Evolutionary conservation across 2,113 vertebrate genomes (phyloP).

Genomic region (Sinocyclocheilus maitianheensis): DNA sequence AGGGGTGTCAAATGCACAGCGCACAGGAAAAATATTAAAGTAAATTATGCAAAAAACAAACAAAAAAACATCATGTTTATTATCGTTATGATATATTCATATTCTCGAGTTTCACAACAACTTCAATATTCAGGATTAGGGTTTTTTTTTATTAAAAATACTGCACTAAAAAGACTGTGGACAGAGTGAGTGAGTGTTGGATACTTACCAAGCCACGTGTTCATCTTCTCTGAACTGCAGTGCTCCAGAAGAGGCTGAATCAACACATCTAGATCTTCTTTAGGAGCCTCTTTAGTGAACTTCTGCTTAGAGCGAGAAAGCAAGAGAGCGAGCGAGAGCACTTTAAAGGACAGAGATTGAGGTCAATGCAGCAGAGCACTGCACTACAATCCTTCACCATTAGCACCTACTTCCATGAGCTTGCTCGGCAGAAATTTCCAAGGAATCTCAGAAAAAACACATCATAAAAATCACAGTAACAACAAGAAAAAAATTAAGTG

Average conservation of each 20-base stretch:
- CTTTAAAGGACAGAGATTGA: conserved; percentile 30
- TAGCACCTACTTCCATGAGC: conserved; percentile 15
- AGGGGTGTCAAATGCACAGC: neutral
- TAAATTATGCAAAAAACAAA: neutral
- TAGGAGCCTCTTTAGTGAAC: conserved; percentile 87
- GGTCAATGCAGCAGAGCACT: neutral
- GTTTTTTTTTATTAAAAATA: neutral
- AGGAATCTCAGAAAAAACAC: conserved; percentile 3
- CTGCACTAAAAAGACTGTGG: neutral
- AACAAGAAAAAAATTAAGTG: neutral
- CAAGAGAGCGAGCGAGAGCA: conserved; percentile 11
- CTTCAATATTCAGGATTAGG: neutral
- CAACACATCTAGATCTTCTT: conserved; percentile 83
- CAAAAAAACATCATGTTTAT: neutral
- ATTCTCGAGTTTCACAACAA: neutral
- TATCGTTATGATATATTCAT: neutral
- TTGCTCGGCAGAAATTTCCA: conserved; percentile 13
- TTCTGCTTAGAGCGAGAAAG: conserved; percentile 68
- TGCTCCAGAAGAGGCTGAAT: conserved; percentile 92
- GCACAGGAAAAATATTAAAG: neutral
- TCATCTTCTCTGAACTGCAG: conserved; percentile 95
- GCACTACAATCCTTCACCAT: conserved; percentile 37
- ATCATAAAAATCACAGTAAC: conserved; percentile 10
- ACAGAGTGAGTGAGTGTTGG: neutral
- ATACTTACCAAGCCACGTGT: conserved; percentile 89